Conservation (phyloP, 2,797 vertebrate species). For the Podargus strigoides region DNA sequence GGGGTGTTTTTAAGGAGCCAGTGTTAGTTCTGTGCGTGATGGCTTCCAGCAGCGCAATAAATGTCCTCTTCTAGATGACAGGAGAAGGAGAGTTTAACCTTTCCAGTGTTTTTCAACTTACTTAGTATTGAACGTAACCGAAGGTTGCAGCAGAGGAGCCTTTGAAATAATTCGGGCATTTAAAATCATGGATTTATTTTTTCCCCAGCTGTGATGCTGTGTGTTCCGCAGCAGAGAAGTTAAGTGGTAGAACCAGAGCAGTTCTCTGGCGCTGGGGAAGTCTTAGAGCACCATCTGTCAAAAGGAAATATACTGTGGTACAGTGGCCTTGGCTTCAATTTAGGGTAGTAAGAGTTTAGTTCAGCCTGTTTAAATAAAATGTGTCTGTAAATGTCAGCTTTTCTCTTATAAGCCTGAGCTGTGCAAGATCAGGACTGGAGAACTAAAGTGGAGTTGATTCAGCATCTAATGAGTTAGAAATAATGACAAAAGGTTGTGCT, state of each 20-base stretch:
- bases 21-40: accelerated
- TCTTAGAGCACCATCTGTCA: not conserved
- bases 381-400: not conserved
- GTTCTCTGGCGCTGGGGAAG: not conserved
- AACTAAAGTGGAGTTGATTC: not conserved
- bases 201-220: not conserved
- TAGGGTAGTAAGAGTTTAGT: not conserved
- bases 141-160: not conserved
- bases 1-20: accelerated
- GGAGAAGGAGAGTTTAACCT: not conserved
- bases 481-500: not conserved
- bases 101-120: not conserved
- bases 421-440: not conserved
- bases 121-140: accelerated
- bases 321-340: not conserved
- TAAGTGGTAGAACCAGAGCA: not conserved
- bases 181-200: accelerated
- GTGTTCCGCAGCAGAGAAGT: not conserved
- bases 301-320: not conserved
- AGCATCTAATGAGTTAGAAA: not conserved
- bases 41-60: accelerated
- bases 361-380: not conserved
- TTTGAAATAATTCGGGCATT: not conserved
- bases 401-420: not conserved
- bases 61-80: not conserved